A percentile compares a stretch with the other conserved stretches of the same genome.
phyloP scores from a whole-genome alignment of 2,113 vertebrate genomes.

The Albula goreensis region DNA sequence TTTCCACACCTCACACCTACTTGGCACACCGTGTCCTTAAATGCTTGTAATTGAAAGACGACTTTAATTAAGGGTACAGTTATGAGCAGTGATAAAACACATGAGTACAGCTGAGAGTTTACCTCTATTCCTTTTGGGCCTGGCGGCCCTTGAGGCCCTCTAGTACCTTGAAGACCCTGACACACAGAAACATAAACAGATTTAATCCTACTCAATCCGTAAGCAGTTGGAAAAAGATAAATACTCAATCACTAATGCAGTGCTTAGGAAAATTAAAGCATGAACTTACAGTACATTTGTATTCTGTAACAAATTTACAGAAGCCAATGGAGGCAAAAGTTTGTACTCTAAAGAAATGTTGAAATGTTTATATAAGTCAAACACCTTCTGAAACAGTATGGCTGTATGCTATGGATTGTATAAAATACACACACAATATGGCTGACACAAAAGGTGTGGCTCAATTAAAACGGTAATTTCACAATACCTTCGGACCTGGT shows the following conservation, averaged over 20 bases:
- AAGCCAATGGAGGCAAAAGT: too few relatives aligned
- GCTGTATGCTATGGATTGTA: too few relatives aligned
- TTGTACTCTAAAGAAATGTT: background rate
- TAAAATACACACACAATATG: too few relatives aligned
- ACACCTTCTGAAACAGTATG: background rate
- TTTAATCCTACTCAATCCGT: background rate
- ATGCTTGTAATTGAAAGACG: background rate
- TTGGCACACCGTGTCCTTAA: background rate
- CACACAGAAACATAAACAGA: conserved; percentile 36
- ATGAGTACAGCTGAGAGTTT: conserved; percentile 36
- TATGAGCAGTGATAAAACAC: background rate
- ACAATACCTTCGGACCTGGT: conserved; percentile 87
- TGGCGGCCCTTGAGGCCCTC: conserved; percentile 81
- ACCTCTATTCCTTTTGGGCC: conserved; percentile 92
- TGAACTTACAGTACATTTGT: background rate
- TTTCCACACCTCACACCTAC: background rate
- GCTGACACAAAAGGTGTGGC: background rate
- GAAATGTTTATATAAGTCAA: background rate
- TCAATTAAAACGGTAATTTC: conserved; percentile 31
- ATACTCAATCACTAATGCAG: too few relatives aligned
- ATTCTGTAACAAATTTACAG: too few relatives aligned
- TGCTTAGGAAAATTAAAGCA: background rate
- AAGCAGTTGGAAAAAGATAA: background rate
- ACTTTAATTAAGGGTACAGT: background rate
- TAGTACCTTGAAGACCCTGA: conserved; percentile 84